These are phyloP conservation scores for Junonia oenone DNA, from an alignment of 2,888 invertebrate species.

Conservation along the genomic window DNA sequence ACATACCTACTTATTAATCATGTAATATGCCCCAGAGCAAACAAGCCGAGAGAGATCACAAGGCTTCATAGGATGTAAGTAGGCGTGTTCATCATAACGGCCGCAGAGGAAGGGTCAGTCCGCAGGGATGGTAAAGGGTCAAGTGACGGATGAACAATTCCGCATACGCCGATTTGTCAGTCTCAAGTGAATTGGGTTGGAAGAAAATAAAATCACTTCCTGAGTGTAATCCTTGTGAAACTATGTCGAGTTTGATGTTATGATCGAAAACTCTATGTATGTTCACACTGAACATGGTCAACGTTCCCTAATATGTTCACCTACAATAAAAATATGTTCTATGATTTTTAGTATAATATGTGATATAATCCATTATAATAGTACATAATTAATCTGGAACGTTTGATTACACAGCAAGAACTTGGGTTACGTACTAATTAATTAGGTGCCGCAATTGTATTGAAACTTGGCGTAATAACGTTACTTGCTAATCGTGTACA, in stretches of 20 bases:
- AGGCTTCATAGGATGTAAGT: slow-evolving; percentile 7
- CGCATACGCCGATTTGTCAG: slow-evolving; percentile 14
- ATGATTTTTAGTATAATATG: too few species aligned
- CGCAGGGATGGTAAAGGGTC: slow-evolving; percentile 16
- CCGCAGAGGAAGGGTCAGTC: slow-evolving; percentile 15
- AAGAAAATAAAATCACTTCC: slow-evolving; percentile 9
- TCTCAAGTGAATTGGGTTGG: slow-evolving; percentile 11
- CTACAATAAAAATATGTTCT: too few species aligned
- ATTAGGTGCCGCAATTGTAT: background rate
- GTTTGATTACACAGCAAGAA: background rate
- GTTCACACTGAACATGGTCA: too few species aligned
- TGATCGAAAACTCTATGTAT: too few species aligned
- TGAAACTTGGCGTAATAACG: background rate
- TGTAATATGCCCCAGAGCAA: background rate
- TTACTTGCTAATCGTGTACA: background rate
- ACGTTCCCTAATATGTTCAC: too few species aligned
- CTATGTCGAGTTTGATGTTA: background rate
- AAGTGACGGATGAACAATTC: slow-evolving; percentile 19
- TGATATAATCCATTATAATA: background rate
- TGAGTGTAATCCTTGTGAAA: background rate
- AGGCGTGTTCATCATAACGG: slow-evolving; percentile 10
- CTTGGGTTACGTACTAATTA: too few species aligned
- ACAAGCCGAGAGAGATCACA: slow-evolving; percentile 1
- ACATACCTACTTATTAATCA: background rate
- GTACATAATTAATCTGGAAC: background rate